Evolutionary conservation across 2,888 invertebrate genomes (phyloP), one percentile per base, ranked within the genome.

Genomic region (Perdita meconis): DNA sequence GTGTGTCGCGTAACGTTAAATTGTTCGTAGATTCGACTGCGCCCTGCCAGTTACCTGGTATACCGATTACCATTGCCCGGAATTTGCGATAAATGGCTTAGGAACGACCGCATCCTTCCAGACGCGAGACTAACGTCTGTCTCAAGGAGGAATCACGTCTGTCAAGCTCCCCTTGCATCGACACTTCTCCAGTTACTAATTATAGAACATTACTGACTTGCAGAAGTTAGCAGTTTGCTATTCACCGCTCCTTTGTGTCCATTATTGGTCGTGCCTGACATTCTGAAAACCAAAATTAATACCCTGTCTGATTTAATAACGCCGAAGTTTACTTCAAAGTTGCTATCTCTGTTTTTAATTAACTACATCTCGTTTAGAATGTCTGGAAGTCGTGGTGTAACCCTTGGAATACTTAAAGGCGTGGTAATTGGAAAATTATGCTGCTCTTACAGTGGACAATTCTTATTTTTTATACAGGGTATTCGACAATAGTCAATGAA

Each of bases 151-250:
- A 79, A 69, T 79, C 79, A 51, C 47, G 16, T 60, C 53, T 71
- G 59, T 56, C 16, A 30, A 42, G 8, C 61, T 42, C 47, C 57
- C 57, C 51, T 71, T 57, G 22, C 72, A 68, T 80, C 73, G 79
- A 80, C 83, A 76, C 78, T 78, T 76, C 68, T 67, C 59, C 70
- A 84, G 77, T 82, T 82, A 77, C 80, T 82, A 84, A 84, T 84
- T 84, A 80, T 73, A 64, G 76, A 68, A 82, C 78, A 82, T 84
- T 86, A 82, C 82, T 66, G 74, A 78, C 82, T 84, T 71, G 57
- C 68, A 71, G 55, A 85, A 85, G 83, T 85, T 78, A 72, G 73
- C 56, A 82, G 76, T 83, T 73, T 68, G 76, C 79, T 38, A 83
- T 78, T 81, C 79, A 55, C 71, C 66, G 51, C 72, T 36, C 78